Percentiles rank a stretch among this genome's conserved stretches.
Evolutionary conservation across 2,113 vertebrate species (phyloP).

Genomic region (Limnothrissa miodon): DNA sequence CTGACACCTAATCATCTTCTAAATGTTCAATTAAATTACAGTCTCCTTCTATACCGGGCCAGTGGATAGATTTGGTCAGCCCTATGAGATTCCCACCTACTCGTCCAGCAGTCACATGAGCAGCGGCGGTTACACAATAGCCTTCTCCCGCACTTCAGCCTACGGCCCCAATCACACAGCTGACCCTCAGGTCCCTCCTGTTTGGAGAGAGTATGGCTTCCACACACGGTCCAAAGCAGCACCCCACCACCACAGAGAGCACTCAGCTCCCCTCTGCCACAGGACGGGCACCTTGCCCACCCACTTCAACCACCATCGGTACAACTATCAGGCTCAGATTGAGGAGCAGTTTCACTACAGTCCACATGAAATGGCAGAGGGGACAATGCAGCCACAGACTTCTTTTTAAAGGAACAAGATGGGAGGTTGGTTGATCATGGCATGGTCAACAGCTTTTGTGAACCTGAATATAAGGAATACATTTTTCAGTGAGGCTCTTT

Average conservation of each 20-base stretch:
- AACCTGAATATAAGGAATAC: neutral
- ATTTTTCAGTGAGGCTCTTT: neutral
- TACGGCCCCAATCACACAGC: neutral
- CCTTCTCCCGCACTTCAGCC: slow-evolving; percentile 28
- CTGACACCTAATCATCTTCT: neutral
- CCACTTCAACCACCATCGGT: slow-evolving; percentile 22
- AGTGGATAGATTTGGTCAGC: neutral
- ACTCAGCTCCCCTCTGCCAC: slow-evolving; percentile 15
- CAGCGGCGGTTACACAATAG: slow-evolving; percentile 38
- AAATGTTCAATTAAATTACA: neutral
- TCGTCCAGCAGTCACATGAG: slow-evolving; percentile 8
- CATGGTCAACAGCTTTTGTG: neutral
- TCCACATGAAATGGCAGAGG: neutral
- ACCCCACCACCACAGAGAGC: slow-evolving; percentile 17
- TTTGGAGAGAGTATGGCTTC: slow-evolving; percentile 30
- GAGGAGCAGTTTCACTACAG: neutral
- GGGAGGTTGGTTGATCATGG: neutral
- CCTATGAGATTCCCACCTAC: slow-evolving; percentile 31
- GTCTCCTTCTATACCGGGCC: slow-evolving; percentile 26
- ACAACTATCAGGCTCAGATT: neutral
- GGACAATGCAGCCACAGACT: neutral
- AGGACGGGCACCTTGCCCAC: slow-evolving; percentile 28
- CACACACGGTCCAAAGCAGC: slow-evolving; percentile 16
- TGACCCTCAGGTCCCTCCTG: neutral
- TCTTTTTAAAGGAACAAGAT: neutral